These are phyloP conservation scores for Morinoia aosen DNA, from an alignment of 2,888 invertebrate genomes.

Conservation along the genomic window DNA sequence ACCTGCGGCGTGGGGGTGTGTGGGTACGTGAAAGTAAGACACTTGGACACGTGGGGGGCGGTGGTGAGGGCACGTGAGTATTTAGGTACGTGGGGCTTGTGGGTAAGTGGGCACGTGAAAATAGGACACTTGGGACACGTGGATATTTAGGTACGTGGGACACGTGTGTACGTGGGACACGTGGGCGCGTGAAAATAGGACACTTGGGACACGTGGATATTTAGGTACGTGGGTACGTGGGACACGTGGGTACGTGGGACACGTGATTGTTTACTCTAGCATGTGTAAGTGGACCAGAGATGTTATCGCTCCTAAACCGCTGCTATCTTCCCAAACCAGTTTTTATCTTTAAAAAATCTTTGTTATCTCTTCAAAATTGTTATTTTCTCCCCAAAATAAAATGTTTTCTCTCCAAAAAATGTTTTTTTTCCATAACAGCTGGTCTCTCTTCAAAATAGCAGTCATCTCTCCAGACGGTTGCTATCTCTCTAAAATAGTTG, in stretches of 20 bases:
- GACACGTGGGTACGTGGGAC: neutral
- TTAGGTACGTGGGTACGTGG: neutral
- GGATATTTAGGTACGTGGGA: neutral
- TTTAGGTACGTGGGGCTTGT: neutral
- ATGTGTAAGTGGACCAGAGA: too few species aligned
- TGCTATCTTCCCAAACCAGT: too few species aligned
- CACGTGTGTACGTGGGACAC: neutral
- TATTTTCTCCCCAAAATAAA: too few species aligned
- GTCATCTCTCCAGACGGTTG: too few species aligned
- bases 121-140: neutral
- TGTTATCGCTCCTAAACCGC: too few species aligned
- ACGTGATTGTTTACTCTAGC: too few species aligned
- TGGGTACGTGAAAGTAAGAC: conserved; percentile 59
- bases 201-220: neutral
- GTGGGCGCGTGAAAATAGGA: neutral
- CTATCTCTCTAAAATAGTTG: too few species aligned
- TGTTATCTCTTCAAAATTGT: too few species aligned
- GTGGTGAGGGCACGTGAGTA: neutral
- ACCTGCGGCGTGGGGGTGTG: conserved; percentile 75
- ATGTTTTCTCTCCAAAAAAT: too few species aligned
- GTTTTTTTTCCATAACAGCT: too few species aligned
- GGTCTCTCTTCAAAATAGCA: too few species aligned
- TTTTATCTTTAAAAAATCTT: too few species aligned
- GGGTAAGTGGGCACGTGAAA: neutral
- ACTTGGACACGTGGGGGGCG: neutral